Evolutionary conservation across 2,888 invertebrate species (phyloP).

Genomic region (Herminia tarsipennalis): DNA sequence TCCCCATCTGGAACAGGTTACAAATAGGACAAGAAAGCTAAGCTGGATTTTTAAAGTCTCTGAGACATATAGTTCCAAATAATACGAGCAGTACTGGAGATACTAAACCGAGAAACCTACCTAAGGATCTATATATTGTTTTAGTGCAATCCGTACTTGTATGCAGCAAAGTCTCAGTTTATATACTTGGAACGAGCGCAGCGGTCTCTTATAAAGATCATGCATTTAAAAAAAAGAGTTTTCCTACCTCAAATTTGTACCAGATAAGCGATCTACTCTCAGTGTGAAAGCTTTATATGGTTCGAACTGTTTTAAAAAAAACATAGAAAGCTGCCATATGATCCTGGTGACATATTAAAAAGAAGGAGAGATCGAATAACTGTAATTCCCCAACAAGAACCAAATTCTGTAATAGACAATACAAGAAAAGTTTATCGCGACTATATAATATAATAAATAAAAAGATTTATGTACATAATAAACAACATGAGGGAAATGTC

Average conservation of each 20-base stretch:
- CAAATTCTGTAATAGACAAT: too few relatives aligned
- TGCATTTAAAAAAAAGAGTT: not conserved
- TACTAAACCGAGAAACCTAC: not conserved
- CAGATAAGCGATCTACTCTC: too few relatives aligned
- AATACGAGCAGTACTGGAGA: not conserved
- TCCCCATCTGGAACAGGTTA: too few relatives aligned
- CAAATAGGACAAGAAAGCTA: too few relatives aligned
- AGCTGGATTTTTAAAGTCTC: not conserved
- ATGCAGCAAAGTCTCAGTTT: not conserved
- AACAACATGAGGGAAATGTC: too few relatives aligned
- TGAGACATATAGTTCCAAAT: not conserved
- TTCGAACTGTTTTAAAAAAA: too few relatives aligned
- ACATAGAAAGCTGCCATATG: not conserved
- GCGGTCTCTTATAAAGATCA: not conserved
- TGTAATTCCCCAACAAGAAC: too few relatives aligned
- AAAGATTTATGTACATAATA: not conserved
- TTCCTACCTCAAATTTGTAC: not conserved
- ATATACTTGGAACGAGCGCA: too few relatives aligned
- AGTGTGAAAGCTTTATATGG: not conserved
- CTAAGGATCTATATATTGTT: not conserved
- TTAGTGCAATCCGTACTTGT: not conserved
- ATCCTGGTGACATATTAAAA: too few relatives aligned
- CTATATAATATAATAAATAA: not conserved
- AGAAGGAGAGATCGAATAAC: too few relatives aligned
- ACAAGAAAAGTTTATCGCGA: too few relatives aligned